A percentile compares a stretch with the other conserved stretches of the same genome.
These are phyloP conservation scores for Parnassius mnemosyne DNA, from an alignment of 2,888 invertebrate genomes.

Conservation along the genomic window DNA sequence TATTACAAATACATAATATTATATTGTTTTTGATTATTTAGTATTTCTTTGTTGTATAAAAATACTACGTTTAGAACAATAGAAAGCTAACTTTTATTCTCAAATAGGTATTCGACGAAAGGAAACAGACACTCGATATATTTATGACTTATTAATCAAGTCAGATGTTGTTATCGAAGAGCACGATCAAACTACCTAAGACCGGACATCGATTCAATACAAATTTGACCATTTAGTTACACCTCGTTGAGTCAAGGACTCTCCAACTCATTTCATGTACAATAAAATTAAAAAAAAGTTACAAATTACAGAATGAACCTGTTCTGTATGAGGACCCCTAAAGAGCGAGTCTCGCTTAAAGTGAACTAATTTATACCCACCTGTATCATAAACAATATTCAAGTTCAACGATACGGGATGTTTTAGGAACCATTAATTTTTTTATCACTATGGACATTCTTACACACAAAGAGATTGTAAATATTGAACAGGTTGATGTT, in stretches of 20 bases:
- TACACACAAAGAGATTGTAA: no score
- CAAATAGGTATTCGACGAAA: slow-evolving; percentile 28
- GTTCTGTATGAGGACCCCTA: slow-evolving; percentile 69
- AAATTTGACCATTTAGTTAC: slow-evolving; percentile 76
- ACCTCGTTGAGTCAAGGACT: slow-evolving; percentile 80
- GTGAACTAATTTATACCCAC: slow-evolving; percentile 76
- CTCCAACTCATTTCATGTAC: slow-evolving; percentile 65
- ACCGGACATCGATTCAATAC: slow-evolving; percentile 77
- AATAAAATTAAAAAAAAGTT: slow-evolving; percentile 59
- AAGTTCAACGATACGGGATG: slow-evolving; percentile 50
- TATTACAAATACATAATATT: slow-evolving; percentile 6
- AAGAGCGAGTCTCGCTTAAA: slow-evolving; percentile 71
- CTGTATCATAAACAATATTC: slow-evolving; percentile 72
- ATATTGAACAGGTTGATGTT: background rate
- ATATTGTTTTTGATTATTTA: no score
- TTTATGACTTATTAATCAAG: slow-evolving; percentile 60
- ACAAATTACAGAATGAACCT: slow-evolving; percentile 76
- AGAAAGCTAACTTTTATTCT: slow-evolving; percentile 27
- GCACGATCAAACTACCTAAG: slow-evolving; percentile 47
- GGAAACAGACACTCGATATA: slow-evolving; percentile 61
- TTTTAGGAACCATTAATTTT: slow-evolving; percentile 53
- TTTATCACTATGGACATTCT: slow-evolving; percentile 40
- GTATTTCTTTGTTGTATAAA: slow-evolving; percentile 12
- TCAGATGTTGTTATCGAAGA: slow-evolving; percentile 67
- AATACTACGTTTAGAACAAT: slow-evolving; percentile 27